Base-by-base conservation (phyloP, 2,113 vertebrate species). In the Lepus americanus region DNA sequence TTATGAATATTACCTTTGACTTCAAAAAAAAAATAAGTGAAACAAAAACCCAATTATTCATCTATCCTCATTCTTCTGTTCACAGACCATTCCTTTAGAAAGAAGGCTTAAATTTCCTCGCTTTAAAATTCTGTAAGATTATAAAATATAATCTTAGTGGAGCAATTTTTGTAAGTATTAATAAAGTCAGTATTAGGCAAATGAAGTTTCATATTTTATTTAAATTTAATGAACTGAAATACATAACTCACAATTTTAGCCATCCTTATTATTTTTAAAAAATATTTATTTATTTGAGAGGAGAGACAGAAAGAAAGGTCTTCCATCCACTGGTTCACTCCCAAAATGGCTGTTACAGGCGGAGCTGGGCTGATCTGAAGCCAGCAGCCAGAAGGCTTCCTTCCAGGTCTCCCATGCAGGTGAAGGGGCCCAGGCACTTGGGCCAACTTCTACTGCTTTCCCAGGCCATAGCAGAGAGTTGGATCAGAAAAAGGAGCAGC, bases 111-210 rank as follows among this genome's bases (percentile, higher is more conserved):
- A 66, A 53, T 63, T 82, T 78, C 53, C 31, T 83, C 67, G 87
- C 66, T 77, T 95, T 78, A 87, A 86, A 94, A 96, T 82, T 74
- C 29, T 59, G 55, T 19, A 59, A 73, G 63, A 77, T n/a, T 9
- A 12, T 80, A 80, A 44, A 86, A 92, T 51, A 70, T 17, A 95
- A 87, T 36, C 80, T 67, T 55, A 31, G 55, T 27, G 64, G 23
- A 78, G 4, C 3, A 74, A 63, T 78, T 70, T 76, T 79, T 87
- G 2, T 74, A 90, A 23, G 44, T 78, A 70, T 23, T 84, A 79
- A 73, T 84, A 66, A 94, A 76, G 53, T 3, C 67, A 89, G 76
- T 36, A 61, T 59, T 80, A 83, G 31, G 69, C 49, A 79, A 51
- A 83, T 36, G 81, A 95, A 89, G 8, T 76, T 61, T 49, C 13